A percentile compares a stretch with the other conserved stretches of the same genome.
phyloP scores from a whole-genome alignment of 2,797 vertebrate genomes.

The Pampus argenteus region DNA sequence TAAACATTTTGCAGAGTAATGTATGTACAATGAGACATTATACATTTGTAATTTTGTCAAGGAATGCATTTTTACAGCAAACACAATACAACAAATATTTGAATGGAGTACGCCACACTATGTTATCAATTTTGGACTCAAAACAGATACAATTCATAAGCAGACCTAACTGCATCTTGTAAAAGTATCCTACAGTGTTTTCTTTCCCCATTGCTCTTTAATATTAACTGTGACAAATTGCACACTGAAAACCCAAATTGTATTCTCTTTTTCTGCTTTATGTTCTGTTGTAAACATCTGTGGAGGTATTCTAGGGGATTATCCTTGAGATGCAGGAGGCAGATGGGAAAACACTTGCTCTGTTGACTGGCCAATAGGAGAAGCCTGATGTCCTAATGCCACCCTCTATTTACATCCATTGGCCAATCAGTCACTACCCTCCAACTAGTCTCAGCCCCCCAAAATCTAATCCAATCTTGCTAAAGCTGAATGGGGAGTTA shows the following conservation, averaged over 20 bases:
- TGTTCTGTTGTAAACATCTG: conserved; percentile 79
- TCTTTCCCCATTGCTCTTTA: neutral
- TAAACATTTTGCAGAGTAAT: too few species aligned
- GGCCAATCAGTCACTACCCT: conserved; percentile 75
- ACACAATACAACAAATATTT: neutral
- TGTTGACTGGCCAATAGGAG: conserved; percentile 73
- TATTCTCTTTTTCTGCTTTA: conserved; percentile 42
- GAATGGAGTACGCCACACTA: neutral
- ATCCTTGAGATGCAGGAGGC: conserved; percentile 83
- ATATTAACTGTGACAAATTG: neutral
- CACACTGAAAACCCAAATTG: conserved; percentile 13
- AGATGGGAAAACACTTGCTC: conserved; percentile 80
- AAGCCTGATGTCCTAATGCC: conserved; percentile 64
- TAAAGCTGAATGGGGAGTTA: conserved; percentile 81
- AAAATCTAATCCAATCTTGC: conserved; percentile 83
- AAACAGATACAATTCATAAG: neutral
- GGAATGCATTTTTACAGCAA: neutral
- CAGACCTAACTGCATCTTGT: neutral
- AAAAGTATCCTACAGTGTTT: neutral
- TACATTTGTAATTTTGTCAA: neutral
- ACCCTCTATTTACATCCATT: conserved; percentile 72
- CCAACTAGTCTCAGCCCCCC: conserved; percentile 57
- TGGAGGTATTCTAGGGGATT: conserved; percentile 85
- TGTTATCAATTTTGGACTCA: neutral
- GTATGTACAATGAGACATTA: neutral